Conservation (phyloP, 1,140 invertebrate species). For the Oryzaephilus surinamensis region DNA sequence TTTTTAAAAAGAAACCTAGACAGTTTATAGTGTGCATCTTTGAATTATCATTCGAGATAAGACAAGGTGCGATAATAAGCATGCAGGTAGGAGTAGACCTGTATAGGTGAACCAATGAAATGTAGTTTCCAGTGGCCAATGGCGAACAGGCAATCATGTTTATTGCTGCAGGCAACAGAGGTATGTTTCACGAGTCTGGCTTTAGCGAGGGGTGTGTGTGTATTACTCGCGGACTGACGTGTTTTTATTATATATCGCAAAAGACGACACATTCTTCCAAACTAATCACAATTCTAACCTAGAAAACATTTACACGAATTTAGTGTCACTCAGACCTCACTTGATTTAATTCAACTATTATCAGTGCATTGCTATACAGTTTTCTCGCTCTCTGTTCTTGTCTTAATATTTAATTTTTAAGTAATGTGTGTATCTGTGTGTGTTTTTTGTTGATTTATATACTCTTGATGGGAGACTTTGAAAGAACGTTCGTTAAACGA, state of each 20-base stretch:
- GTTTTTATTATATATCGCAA: neutral
- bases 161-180: constrained; percentile 28
- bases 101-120: constrained; percentile 34
- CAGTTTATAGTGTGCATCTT: too few relatives aligned
- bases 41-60: constrained; percentile 1
- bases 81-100: constrained; percentile 35
- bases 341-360: neutral
- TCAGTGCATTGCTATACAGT: constrained; percentile 1
- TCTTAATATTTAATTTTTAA: constrained; percentile 4
- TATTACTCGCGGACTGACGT: constrained; percentile 8
- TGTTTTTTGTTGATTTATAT: constrained; percentile 8
- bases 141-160: constrained; percentile 31
- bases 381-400: constrained; percentile 5
- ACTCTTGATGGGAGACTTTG: constrained; percentile 27
- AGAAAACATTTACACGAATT: neutral
- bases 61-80: constrained; percentile 10
- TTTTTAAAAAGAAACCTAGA: too few relatives aligned
- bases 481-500: constrained; percentile 14
- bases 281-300: constrained; percentile 1
- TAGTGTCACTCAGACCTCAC: neutral
- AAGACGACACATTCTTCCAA: neutral
- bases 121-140: constrained; percentile 28
- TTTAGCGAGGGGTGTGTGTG: constrained; percentile 25
- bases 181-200: constrained; percentile 24
- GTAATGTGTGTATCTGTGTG: constrained; percentile 3